phyloP scores from a whole-genome alignment of 1,140 invertebrate genomes.

The Chionoecetes opilio region DNA sequence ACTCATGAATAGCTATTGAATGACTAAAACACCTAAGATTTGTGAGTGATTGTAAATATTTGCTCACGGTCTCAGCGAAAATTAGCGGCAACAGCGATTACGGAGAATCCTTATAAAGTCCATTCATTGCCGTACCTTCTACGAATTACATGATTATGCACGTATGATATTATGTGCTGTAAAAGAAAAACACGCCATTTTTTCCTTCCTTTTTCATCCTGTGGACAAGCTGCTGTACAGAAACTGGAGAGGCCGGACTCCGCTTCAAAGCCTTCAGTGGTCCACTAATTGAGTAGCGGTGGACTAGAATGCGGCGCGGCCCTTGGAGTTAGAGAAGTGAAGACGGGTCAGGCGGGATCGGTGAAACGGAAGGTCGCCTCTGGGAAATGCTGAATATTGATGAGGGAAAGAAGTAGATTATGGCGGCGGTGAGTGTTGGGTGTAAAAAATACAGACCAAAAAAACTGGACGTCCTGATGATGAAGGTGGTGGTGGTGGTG shows the following conservation, averaged over 20 bases:
- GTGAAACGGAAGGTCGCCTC: neutral
- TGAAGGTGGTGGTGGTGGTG: neutral
- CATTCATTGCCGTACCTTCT: too few species aligned
- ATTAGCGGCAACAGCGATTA: too few species aligned
- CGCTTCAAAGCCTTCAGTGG: neutral
- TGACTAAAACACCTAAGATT: too few species aligned
- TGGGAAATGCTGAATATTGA: neutral
- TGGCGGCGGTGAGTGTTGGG: neutral
- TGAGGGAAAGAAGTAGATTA: conserved; percentile 8
- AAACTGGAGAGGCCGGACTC: neutral
- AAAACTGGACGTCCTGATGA: too few species aligned
- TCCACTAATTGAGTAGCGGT: neutral
- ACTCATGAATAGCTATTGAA: too few species aligned
- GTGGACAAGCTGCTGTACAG: neutral
- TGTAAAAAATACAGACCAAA: neutral
- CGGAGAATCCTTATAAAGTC: too few species aligned
- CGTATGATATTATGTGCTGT: too few species aligned
- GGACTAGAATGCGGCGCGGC: neutral
- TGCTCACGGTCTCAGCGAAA: too few species aligned
- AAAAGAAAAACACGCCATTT: too few species aligned
- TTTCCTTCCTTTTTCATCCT: too few species aligned
- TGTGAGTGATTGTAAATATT: too few species aligned
- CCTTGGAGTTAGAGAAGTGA: neutral
- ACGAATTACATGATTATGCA: too few species aligned
- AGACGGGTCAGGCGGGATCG: neutral